Base-by-base conservation (phyloP, 2,797 vertebrate genomes). In the Girardinus metallicus region DNA sequence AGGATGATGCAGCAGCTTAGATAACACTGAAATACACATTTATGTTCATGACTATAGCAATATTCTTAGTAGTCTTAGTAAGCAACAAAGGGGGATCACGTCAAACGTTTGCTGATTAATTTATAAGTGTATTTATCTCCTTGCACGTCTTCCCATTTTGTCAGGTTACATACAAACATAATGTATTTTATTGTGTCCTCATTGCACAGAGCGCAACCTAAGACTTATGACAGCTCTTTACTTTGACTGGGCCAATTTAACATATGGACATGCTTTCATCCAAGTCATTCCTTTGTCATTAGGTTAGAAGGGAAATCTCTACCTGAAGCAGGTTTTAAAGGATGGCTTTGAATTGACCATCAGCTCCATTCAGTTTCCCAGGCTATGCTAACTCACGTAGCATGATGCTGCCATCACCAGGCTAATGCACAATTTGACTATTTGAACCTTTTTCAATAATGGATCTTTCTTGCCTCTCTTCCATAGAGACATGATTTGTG, bases 101-200 rank as follows among this genome's bases (percentile, higher is more conserved):
- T 80, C 57, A 86, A 74, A 79, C 70, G 36, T 6, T 36, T 83
- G 79, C 64, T 0, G 85, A 86, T 89, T 87, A 87, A 85, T 86
- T 60, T 31, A n/a, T 29, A 72, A 29, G 15, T 31, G 6, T 46
- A 46, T 44, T 72, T 12, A 46, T n/a, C 2, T 44, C 43, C 23
- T 29, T 29, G 43, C 44, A 46, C 12, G 8, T 66, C 1, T 66
- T 44, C 41, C 16, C 18, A 68, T 70, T 70, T 70, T n/a, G 1
- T 8, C 66, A 70, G 39, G 16, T 39, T 66, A 39, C 62, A 66
- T 36, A 34, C 62, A 64, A 64, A 18, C 66, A 41, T 43, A 7
- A 43, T 15, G 15, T 46, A 31, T 72, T 44, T n/a, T 72, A 46
- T 72, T 26, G 39, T n/a, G 39, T 41, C 18, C 23, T 44, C 5